Evolutionary conservation across 2,113 vertebrate species (phyloP).

Genomic region (Petaurus breviceps): DNA sequence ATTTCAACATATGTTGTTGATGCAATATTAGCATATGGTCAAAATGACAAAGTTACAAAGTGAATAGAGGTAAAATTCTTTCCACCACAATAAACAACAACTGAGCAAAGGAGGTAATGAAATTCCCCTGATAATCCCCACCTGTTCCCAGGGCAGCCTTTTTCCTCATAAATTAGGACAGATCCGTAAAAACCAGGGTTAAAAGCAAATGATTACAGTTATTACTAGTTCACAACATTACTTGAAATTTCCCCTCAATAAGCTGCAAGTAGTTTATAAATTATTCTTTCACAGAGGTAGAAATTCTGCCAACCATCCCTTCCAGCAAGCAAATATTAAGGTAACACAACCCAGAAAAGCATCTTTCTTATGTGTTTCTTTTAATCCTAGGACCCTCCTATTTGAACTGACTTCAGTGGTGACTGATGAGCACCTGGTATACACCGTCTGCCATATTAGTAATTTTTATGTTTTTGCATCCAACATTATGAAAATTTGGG

Average conservation of each 20-base stretch:
- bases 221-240: slow-evolving; percentile 6
- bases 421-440: background rate
- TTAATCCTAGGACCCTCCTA: background rate
- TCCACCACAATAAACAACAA: slow-evolving; percentile 11
- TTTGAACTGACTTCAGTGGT: background rate
- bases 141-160: slow-evolving; percentile 6
- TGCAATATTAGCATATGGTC: slow-evolving; percentile 69
- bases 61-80: slow-evolving; percentile 47
- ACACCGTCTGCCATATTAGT: background rate
- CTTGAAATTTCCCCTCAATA: slow-evolving; percentile 3
- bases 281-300: slow-evolving; percentile 45
- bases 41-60: slow-evolving; percentile 67
- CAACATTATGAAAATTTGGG: background rate
- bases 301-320: slow-evolving; percentile 2
- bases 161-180: slow-evolving; percentile 9
- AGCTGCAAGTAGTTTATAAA: slow-evolving; percentile 37
- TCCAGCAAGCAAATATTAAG: slow-evolving; percentile 22
- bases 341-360: background rate
- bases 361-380: background rate
- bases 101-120: slow-evolving; percentile 32
- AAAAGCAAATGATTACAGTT: slow-evolving; percentile 23
- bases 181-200: background rate
- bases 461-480: background rate
- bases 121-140: slow-evolving; percentile 12
- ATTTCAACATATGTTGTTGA: slow-evolving; percentile 69